phyloP scores from a whole-genome alignment of 1,140 invertebrate genomes.

The Mercenaria mercenaria region DNA sequence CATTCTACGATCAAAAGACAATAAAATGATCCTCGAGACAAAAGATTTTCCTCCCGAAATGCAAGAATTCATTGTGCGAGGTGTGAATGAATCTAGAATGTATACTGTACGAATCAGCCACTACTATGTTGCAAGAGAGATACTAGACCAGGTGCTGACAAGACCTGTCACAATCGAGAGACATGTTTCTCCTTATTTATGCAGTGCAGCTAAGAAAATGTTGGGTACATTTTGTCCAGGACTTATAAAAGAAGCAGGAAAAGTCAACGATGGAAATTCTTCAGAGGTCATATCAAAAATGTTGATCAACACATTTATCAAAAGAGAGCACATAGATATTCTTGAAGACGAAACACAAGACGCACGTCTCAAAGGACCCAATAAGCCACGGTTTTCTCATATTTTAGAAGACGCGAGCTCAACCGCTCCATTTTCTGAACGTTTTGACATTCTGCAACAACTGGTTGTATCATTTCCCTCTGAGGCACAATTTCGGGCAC shows the following conservation, averaged over 20 bases:
- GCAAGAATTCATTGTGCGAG: slow-evolving; percentile 66
- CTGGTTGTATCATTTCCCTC: slow-evolving; percentile 62
- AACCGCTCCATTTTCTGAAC: slow-evolving; percentile 52
- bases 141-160: slow-evolving; percentile 69
- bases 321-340: slow-evolving; percentile 56
- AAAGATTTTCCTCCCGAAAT: slow-evolving; percentile 67
- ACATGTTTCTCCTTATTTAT: slow-evolving; percentile 6
- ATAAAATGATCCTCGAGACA: slow-evolving; percentile 34
- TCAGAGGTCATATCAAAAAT: slow-evolving; percentile 41
- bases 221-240: slow-evolving; percentile 40
- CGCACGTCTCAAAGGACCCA: slow-evolving; percentile 3
- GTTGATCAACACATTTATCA: slow-evolving; percentile 70
- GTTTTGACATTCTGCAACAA: slow-evolving; percentile 59
- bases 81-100: slow-evolving; percentile 53
- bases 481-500: slow-evolving; percentile 68
- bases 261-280: not conserved
- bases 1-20: slow-evolving; percentile 5
- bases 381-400: slow-evolving; percentile 61
- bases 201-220: slow-evolving; percentile 39
- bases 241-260: slow-evolving; percentile 66
- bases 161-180: not conserved
- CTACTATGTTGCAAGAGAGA: slow-evolving; percentile 76
- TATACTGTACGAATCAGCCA: slow-evolving; percentile 72
- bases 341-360: slow-evolving; percentile 34
- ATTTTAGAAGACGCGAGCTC: slow-evolving; percentile 59